Evolutionary conservation across 2,888 invertebrate genomes (phyloP).

Genomic region (Theodoxus fluviatilis): DNA sequence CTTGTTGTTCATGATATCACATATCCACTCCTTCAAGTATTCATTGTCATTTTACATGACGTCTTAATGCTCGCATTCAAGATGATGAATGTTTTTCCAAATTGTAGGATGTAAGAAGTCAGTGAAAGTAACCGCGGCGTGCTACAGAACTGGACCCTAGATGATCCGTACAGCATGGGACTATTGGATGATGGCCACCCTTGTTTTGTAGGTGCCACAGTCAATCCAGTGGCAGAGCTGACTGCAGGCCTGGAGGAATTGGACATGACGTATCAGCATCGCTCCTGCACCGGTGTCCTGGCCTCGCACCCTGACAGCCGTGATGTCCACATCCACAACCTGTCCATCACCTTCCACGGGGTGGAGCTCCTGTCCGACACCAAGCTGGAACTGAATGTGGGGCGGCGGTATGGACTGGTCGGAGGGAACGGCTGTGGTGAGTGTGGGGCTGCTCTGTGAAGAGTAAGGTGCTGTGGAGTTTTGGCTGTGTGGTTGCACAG

Average conservation of each 20-base stretch:
- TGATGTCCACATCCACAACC: conserved; percentile 94
- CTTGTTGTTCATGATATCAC: no score
- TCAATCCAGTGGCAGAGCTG: conserved; percentile 68
- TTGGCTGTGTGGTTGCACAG: not conserved
- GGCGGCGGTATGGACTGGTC: conserved; percentile 92
- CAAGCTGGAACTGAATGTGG: conserved; percentile 94
- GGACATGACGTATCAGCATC: conserved; percentile 82
- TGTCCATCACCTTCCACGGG: conserved; percentile 98
- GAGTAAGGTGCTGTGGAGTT: not conserved
- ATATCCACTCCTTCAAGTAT: no score
- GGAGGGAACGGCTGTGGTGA: conserved; percentile 96
- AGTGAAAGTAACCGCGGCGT: no score
- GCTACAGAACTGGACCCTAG: no score
- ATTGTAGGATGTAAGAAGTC: no score
- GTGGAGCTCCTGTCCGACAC: conserved; percentile 95
- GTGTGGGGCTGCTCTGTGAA: conserved; percentile 49
- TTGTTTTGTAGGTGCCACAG: not conserved
- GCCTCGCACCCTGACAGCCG: conserved; percentile 94
- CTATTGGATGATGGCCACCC: not conserved
- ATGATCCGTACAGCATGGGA: no score
- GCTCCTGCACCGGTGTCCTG: conserved; percentile 81
- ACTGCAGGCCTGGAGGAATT: conserved; percentile 83
- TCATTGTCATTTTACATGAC: no score
- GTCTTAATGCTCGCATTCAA: no score
- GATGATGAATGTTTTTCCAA: no score